Base-by-base conservation (phyloP, 2,113 vertebrate species). In the Periophthalmus modestus region DNA sequence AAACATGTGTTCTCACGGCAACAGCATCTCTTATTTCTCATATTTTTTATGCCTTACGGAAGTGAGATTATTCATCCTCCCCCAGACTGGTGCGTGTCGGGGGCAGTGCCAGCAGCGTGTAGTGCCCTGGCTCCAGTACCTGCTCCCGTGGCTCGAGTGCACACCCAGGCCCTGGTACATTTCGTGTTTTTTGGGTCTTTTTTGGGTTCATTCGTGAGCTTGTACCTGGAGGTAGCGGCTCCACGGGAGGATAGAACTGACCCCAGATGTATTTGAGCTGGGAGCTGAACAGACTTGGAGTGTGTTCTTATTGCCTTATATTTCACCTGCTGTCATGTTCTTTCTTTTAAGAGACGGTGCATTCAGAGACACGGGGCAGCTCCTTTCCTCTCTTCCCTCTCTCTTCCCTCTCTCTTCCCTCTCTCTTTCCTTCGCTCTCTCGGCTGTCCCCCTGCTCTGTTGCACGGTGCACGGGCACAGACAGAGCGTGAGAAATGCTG, bases 41-140 rank as follows among this genome's bases (percentile, higher is more conserved):
- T 68, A 66, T 65, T 78, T 73, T 69, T 80, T 70, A 69, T 71
- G 63, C 81, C 78, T 83, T 79, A 69, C 82, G 80, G 88, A 91
- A 89, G 85, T 70, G 75, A 84, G 82, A 90, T 91, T 89, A 91
- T 91, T 92, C 91, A 82, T 89, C 88, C 88, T 88, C 86, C 85
- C 86, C 90, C 88, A 89, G 88, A 81, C 67, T 74, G 68, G 76
- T 74, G 80, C 57, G 82, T 81, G 83, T 78, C 77, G 84, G 83
- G n/a, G 89, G 89, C 85, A 72, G 82, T 87, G 84, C 83, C 89
- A 81, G 77, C 77, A 87, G 84, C 88, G 70, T 78, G 87, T 46
- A 59, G 87, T 66, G 84, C 78, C 81, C 76, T 71, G 82, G 80
- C 47, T 78, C 75, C 81, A 80, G 52, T 72, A 82, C 72, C 69